Evolutionary conservation across 2,797 vertebrate genomes (phyloP), one percentile per base, ranked within the genome.

Genomic region (Pristis pectinata): DNA sequence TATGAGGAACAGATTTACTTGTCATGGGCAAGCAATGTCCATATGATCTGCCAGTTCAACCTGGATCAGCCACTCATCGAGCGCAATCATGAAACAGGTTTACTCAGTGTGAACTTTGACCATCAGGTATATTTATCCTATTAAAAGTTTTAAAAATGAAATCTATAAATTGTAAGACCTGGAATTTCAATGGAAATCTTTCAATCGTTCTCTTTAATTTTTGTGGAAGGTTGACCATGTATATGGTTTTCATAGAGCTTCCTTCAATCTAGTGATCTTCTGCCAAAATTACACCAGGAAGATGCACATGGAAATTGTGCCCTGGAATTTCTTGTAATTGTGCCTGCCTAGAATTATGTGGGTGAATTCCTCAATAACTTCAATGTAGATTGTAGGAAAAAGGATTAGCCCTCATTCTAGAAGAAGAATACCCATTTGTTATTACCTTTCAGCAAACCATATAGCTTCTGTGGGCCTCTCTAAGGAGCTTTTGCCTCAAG

Each of bases 51-150:
- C 95, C 96, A 96, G 92, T 97, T 98, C 95, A 98, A 97, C 96
- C 96, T 98, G 95, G 97, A 98, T 94, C 97, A 97, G 95, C 96
- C 97, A 9, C 96, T 99, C 91, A 95, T 98, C 95, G 97, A 95
- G 89, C 95, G 95, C 96, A 97, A 97, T 95, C 77, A 83, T n/a
- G 30, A 96, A 94, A 97, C 97, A 95, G 96, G 96, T 87, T 96
- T 98, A 93, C 96, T 98, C 74, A 97, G 95, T 89, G 97, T 98
- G 95, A 99, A 98, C 96, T 98, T 99, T 96, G 97, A 97, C 96
- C 96, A 97, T 94, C 96, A 98, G 97, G 97, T 98, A 96, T 94
- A 64, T 70, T 83, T 74, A 49, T n/a, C n/a, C n/a, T n/a, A n/a
- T n/a, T n/a, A n/a, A n/a, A n/a, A n/a, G n/a, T n/a, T n/a, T 24